Evolutionary conservation across 2,113 vertebrate genomes (phyloP), one percentile per base, ranked within the genome.

Genomic region (Neodontobutis hainanensis): DNA sequence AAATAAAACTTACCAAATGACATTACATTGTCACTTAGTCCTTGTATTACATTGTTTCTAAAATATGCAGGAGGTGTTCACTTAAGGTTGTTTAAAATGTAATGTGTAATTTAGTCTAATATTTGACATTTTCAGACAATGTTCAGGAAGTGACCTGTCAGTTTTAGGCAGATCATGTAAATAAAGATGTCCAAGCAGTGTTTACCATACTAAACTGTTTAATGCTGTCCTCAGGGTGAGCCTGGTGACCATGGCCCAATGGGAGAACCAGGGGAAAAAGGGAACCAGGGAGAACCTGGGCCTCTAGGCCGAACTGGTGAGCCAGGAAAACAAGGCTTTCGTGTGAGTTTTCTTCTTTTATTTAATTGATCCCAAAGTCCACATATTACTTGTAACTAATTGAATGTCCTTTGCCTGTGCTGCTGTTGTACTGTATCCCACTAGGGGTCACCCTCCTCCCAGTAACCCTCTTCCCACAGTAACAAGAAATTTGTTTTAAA

Each of bases 231-330:
- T 85, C 83, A 99, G 97, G 97, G 97, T 44, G 90, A 92, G 8
- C 84, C 88, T 67, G 97, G 97, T 77, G 93, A 94, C 57, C 82
- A 14, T 2, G 97, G 97, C 7, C 85, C 91, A 56, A 45, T 71
- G 58, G 97, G 97, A 78, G 95, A 98, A 75, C 42, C 77, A 2
- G 97, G 97, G 56, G 97, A 98, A 71, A 95, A 94, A 89, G 96
- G 95, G 70, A 87, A 91, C 3, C 81, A 75, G 5, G 97, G 96
- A 51, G 91, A 91, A 70, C 81, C 87, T 16, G 97, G 97, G 57
- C 77, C 81, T 52, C 15, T 58, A 9, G 97, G 97, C 14, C 65
- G 85, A 14, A 9, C 87, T 0, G 97, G 96, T 74, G 87, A 82
- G 51, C 82, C 92, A 68, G 97, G 96, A 16, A 88, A 90, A 64